Evolutionary conservation across 2,888 invertebrate species (phyloP).

Genomic region (Morpho deidamia): DNA sequence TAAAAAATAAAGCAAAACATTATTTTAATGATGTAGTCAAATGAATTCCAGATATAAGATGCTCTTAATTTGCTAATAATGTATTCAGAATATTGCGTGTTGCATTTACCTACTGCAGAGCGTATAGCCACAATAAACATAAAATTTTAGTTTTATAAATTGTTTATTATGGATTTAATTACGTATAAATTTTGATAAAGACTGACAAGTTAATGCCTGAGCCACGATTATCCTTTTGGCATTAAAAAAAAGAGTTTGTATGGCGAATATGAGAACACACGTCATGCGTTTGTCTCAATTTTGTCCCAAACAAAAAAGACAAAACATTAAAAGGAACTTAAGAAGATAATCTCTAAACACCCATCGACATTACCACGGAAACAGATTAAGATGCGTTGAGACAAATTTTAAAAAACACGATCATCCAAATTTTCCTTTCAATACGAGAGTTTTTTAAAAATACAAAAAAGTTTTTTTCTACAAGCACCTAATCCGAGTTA

Average conservation of each 20-base stretch:
- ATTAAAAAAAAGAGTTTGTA: constrained; percentile 43
- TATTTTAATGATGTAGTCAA: constrained; percentile 19
- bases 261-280: constrained; percentile 54
- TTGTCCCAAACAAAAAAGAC: constrained; percentile 53
- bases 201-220: constrained; percentile 51
- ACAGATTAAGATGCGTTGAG: constrained; percentile 53
- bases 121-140: constrained; percentile 27
- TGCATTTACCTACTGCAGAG: constrained; percentile 27
- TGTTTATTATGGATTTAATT: constrained; percentile 40
- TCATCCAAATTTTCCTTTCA: constrained; percentile 40
- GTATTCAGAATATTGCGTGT: constrained; percentile 25
- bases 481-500: constrained; percentile 58
- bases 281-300: constrained; percentile 62
- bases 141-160: constrained; percentile 33
- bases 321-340: constrained; percentile 51
- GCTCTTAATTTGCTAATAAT: constrained; percentile 25
- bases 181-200: constrained; percentile 50
- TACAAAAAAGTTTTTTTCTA: constrained; percentile 53
- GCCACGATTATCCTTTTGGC: constrained; percentile 49
- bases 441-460: constrained; percentile 46
- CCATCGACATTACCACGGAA: constrained; percentile 50
- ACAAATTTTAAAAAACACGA: constrained; percentile 53
- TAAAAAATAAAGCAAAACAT: constrained; percentile 16
- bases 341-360: constrained; percentile 50
- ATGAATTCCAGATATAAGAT: constrained; percentile 21